Conservation (phyloP, 2,113 vertebrate genomes). For the Phrynocephalus versicolor region DNA sequence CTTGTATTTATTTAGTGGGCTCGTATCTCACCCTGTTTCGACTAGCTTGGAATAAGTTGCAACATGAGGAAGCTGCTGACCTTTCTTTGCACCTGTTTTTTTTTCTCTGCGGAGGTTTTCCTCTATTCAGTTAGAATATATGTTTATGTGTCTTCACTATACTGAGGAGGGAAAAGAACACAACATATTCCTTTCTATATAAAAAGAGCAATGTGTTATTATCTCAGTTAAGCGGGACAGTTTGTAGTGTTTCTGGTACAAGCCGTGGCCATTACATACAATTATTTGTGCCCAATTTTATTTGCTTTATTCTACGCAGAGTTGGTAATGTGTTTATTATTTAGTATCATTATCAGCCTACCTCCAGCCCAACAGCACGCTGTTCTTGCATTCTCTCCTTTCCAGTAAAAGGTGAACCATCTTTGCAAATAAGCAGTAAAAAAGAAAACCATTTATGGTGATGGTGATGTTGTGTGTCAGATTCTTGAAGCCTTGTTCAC, state of each 20-base stretch:
- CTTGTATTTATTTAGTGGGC: background rate
- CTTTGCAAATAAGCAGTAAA: conserved; percentile 16
- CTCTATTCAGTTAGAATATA: background rate
- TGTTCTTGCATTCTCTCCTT: conserved; percentile 6
- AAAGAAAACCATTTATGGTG: conserved; percentile 6
- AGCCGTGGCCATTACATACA: too few relatives aligned
- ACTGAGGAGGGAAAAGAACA: conserved; percentile 4
- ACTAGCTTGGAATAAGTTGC: background rate
- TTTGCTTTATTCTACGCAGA: conserved; percentile 16
- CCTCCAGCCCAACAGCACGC: background rate
- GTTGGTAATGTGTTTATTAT: background rate
- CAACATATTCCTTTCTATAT: background rate
- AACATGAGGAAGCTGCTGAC: background rate
- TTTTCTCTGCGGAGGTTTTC: background rate
- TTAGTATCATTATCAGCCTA: background rate
- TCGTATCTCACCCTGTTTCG: background rate
- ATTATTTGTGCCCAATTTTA: too few relatives aligned
- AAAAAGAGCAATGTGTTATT: background rate
- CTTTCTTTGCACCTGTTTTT: background rate
- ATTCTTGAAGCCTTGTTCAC: conserved; percentile 38
- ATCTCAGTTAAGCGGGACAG: background rate
- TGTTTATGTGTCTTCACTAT: background rate
- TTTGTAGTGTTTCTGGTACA: conserved; percentile 25
- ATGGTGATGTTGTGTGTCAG: conserved; percentile 22
- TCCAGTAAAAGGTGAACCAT: conserved; percentile 25